These are phyloP conservation scores for Stictocephala bisonia DNA, from an alignment of 2,888 invertebrate genomes.

Conservation along the genomic window DNA sequence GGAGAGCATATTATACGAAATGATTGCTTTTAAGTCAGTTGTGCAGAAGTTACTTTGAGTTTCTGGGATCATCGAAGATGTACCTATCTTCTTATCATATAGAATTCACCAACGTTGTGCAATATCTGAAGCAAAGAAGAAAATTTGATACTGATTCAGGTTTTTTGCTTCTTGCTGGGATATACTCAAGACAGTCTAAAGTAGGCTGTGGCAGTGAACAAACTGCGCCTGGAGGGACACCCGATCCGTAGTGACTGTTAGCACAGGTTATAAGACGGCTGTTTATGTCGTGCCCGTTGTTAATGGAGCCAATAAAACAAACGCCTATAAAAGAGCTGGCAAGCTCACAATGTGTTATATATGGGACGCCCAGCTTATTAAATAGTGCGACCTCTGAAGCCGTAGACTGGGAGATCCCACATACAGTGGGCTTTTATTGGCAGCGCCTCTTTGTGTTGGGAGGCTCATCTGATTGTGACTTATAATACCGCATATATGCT, in stretches of 20 bases:
- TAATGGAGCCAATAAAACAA: constrained; percentile 36
- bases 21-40: no score
- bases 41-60: no score
- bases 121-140: no score
- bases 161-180: no score
- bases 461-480: constrained; percentile 36
- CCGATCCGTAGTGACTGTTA: not conserved
- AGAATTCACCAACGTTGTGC: no score
- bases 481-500: constrained; percentile 4
- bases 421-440: constrained; percentile 31
- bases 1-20: no score
- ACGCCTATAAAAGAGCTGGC: constrained; percentile 27
- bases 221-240: constrained; percentile 23
- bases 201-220: not conserved
- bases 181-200: no score
- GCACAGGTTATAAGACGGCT: constrained; percentile 20
- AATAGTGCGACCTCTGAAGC: constrained; percentile 10
- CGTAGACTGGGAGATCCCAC: constrained; percentile 13
- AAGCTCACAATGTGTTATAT: constrained; percentile 33
- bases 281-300: constrained; percentile 27
- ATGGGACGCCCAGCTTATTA: constrained; percentile 29
- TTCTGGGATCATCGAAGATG: no score
- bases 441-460: no score
- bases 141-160: no score
- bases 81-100: no score